phyloP scores from a whole-genome alignment of 2,113 vertebrate species.

The Phrynocephalus versicolor region DNA sequence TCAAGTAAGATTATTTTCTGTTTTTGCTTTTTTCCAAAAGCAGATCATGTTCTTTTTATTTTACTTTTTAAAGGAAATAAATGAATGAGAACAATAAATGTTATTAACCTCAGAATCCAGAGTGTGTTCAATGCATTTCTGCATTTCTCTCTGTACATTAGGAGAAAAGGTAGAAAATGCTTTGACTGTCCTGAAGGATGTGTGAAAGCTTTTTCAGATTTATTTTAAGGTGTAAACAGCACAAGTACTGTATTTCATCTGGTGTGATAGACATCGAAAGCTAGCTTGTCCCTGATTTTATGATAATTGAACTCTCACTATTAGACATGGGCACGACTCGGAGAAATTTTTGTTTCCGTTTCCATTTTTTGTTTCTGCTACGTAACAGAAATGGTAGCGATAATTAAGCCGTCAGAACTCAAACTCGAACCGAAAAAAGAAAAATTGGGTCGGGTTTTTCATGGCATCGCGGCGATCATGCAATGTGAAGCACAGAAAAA shows the following conservation, averaged over 20 bases:
- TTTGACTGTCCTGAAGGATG: constrained; percentile 8
- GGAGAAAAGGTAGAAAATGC: not conserved
- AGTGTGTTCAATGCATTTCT: constrained; percentile 7
- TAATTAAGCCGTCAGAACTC: too few relatives aligned
- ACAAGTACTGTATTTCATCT: too few relatives aligned
- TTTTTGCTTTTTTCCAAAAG: constrained; percentile 27
- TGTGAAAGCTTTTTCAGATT: not conserved
- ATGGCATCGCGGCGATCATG: too few relatives aligned
- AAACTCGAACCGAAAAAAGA: too few relatives aligned
- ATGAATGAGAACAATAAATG: constrained; percentile 34
- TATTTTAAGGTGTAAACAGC: too few relatives aligned
- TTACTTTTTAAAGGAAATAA: constrained; percentile 4
- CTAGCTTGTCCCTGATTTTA: not conserved
- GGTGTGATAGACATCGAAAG: too few relatives aligned
- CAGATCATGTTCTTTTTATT: not conserved
- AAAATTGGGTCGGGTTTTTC: too few relatives aligned
- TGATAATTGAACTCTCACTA: not conserved
- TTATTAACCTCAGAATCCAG: constrained; percentile 7
- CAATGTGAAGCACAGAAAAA: too few relatives aligned
- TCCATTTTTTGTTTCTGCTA: too few relatives aligned
- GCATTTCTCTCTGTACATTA: not conserved
- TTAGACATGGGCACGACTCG: too few relatives aligned
- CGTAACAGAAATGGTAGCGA: too few relatives aligned
- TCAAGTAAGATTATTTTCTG: not conserved
- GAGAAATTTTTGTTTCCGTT: too few relatives aligned